Percentiles rank a stretch among this genome's conserved stretches.
phyloP scores from a whole-genome alignment of 2,888 invertebrate genomes.

The Morinoia aosen region DNA sequence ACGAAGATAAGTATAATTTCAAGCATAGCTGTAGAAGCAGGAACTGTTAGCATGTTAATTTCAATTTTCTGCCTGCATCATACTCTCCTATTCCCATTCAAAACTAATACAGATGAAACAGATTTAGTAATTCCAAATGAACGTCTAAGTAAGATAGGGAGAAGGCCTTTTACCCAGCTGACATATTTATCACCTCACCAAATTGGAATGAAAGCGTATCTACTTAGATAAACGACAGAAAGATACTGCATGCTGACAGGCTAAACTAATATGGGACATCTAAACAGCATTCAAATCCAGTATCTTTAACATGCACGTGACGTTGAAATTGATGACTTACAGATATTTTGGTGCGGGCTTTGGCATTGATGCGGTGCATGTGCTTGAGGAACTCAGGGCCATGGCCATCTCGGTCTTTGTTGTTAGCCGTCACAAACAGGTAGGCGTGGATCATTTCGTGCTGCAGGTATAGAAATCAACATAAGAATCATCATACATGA shows the following conservation, averaged over 20 bases:
- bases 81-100: no score
- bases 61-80: no score
- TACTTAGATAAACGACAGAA: not conserved
- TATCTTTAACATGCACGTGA: not conserved
- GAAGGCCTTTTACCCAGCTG: no score
- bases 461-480: constrained; percentile 75
- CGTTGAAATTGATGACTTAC: constrained; percentile 73
- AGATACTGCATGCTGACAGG: not conserved
- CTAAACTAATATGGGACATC: not conserved
- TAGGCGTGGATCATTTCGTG: constrained; percentile 99
- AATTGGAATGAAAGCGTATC: not conserved
- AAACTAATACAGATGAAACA: no score
- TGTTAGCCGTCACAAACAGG: constrained; percentile 88
- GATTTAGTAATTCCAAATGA: no score
- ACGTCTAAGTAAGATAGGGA: no score
- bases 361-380: constrained; percentile 91
- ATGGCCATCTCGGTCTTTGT: constrained; percentile 92
- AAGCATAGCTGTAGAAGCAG: no score
- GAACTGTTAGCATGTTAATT: no score
- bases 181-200: not conserved
- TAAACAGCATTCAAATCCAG: not conserved
- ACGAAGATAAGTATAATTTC: no score
- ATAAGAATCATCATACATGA: not conserved
- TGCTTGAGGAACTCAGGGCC: constrained; percentile 94
- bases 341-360: constrained; percentile 88